Percentiles rank a stretch among this genome's conserved stretches.
Evolutionary conservation across 1,140 invertebrate genomes (phyloP).

Genomic region (Maniola jurtina): DNA sequence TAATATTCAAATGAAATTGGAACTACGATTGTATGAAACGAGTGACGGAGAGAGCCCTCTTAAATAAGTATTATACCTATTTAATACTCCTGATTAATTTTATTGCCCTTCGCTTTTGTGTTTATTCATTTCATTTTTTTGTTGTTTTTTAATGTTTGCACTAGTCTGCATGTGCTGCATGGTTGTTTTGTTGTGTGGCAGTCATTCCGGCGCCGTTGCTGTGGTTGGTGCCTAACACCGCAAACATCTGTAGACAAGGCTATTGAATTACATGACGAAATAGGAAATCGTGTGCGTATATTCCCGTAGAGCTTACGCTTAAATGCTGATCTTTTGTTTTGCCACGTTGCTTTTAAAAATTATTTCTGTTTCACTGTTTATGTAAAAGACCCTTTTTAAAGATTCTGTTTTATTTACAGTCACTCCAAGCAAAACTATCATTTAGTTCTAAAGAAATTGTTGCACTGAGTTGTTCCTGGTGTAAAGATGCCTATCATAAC

Average conservation of each 20-base stretch:
- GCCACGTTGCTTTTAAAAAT: constrained; percentile 14
- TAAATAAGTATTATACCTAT: too few relatives aligned
- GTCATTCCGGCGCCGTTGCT: constrained; percentile 69
- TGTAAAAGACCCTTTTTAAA: background rate
- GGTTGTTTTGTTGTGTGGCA: constrained; percentile 66
- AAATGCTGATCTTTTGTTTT: constrained; percentile 20
- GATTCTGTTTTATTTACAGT: constrained; percentile 77
- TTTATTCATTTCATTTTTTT: constrained; percentile 20
- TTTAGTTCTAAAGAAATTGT: constrained; percentile 97
- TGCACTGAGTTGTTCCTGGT: constrained; percentile 98
- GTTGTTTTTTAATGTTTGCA: constrained; percentile 32
- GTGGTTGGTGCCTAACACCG: constrained; percentile 61
- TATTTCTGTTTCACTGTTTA: background rate
- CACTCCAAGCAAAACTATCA: constrained; percentile 95
- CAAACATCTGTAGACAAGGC: constrained; percentile 55
- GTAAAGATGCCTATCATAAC: constrained; percentile 97
- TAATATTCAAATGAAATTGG: too few relatives aligned
- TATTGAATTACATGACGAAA: constrained; percentile 52
- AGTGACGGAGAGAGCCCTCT: too few relatives aligned
- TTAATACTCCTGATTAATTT: too few relatives aligned
- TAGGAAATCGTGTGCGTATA: constrained; percentile 64
- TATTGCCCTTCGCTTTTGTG: background rate
- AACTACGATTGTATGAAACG: too few relatives aligned
- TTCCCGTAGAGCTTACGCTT: background rate
- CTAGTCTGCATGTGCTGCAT: constrained; percentile 62